Evolutionary conservation across 1,140 invertebrate species (phyloP).

Genomic region (Maconellicoccus hirsutus): DNA sequence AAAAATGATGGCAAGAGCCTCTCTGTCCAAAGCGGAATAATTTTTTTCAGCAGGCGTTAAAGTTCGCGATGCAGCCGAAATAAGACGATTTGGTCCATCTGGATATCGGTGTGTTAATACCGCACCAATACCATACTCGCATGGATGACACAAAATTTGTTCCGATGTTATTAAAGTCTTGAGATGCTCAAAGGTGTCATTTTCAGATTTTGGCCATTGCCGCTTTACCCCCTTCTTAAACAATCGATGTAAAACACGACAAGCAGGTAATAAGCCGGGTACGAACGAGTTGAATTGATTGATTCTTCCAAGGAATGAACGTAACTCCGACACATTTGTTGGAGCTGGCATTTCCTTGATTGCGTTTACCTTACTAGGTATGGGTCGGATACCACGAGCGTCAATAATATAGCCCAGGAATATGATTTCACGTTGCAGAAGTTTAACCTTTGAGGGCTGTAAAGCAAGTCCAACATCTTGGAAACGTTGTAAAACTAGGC

Average conservation of each 20-base stretch:
- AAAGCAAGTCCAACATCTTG: slow-evolving; percentile 22
- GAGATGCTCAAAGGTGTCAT: not conserved
- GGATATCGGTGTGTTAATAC: slow-evolving; percentile 27
- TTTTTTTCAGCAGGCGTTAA: slow-evolving; percentile 37
- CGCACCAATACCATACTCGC: slow-evolving; percentile 21
- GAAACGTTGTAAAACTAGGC: slow-evolving; percentile 19
- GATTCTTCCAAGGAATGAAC: slow-evolving; percentile 32
- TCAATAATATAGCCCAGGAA: slow-evolving; percentile 36
- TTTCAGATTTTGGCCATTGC: not conserved
- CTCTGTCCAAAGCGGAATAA: slow-evolving; percentile 42
- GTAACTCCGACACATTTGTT: slow-evolving; percentile 31
- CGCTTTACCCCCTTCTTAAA: not conserved
- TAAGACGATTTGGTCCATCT: slow-evolving; percentile 32
- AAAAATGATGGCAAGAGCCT: slow-evolving; percentile 42
- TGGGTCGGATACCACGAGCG: slow-evolving; percentile 32
- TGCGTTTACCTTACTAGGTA: slow-evolving; percentile 34
- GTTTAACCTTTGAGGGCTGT: slow-evolving; percentile 30
- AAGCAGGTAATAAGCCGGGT: not conserved
- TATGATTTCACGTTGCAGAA: slow-evolving; percentile 28
- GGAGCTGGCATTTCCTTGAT: slow-evolving; percentile 33
- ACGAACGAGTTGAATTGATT: slow-evolving; percentile 11
- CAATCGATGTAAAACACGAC: not conserved
- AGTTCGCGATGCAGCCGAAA: slow-evolving; percentile 37
- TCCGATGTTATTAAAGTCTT: not conserved
- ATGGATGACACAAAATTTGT: not conserved